These are phyloP conservation scores for Otolemur garnettii DNA, from an alignment of 2,113 vertebrate genomes.

Conservation along the genomic window DNA sequence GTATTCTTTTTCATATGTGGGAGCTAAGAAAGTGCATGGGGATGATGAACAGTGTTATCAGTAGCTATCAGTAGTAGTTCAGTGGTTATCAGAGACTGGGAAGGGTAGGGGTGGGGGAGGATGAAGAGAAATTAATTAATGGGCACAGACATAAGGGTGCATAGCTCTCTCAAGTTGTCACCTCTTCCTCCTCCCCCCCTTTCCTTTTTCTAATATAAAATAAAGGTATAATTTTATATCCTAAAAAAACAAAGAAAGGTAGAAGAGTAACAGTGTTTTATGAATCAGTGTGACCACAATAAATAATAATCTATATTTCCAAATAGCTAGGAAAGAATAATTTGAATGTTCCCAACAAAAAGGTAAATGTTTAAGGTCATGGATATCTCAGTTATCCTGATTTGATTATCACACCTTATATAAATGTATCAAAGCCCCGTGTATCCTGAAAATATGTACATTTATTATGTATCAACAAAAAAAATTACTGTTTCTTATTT, in stretches of 20 bases:
- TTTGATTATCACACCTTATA: background rate
- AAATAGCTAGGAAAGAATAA: background rate
- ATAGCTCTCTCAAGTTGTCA: no score
- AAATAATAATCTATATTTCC: background rate
- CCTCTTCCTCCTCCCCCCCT: no score
- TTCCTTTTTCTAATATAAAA: background rate
- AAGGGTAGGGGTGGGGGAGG: background rate
- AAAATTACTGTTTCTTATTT: background rate
- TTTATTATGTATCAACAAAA: background rate
- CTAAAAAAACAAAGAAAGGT: no score
- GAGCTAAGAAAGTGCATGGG: background rate
- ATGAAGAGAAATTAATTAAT: background rate
- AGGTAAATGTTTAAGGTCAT: background rate
- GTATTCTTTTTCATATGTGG: background rate
- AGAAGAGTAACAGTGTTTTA: background rate
- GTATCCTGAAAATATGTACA: background rate
- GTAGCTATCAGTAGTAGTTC: background rate
- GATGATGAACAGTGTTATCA: background rate
- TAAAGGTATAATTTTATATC: background rate
- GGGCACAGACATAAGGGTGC: background rate
- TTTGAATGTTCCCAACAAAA: background rate
- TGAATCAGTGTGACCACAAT: background rate
- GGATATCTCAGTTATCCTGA: background rate
- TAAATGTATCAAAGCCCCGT: background rate
- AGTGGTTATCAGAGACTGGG: background rate